These are phyloP conservation scores for Lydus trimaculatus DNA, from an alignment of 2,888 invertebrate species.

Conservation along the genomic window DNA sequence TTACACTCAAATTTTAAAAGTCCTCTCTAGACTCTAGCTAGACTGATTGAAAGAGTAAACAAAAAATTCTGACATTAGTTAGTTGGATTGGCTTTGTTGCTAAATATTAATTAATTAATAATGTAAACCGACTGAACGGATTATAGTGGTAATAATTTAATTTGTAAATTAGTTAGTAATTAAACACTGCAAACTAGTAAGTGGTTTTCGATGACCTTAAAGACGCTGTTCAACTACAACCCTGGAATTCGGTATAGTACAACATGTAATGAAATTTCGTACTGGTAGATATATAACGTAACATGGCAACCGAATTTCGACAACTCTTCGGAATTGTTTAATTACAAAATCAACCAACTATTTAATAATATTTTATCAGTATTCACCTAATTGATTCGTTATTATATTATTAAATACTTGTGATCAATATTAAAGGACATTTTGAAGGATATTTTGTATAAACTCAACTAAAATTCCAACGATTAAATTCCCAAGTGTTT, in stretches of 20 bases:
- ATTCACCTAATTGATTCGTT: background rate
- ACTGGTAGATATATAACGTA: too few relatives aligned
- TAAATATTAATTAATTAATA: slow-evolving; percentile 33
- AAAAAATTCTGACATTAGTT: background rate
- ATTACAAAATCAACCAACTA: background rate
- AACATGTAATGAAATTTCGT: slow-evolving; percentile 48
- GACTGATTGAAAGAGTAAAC: slow-evolving; percentile 2
- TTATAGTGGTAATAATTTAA: slow-evolving; percentile 39
- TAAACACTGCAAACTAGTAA: slow-evolving; percentile 34
- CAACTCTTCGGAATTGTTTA: background rate
- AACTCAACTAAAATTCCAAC: slow-evolving; percentile 9
- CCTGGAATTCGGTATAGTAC: slow-evolving; percentile 38
- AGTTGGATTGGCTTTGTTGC: background rate
- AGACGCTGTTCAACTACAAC: slow-evolving; percentile 33
- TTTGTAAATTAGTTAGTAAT: slow-evolving; percentile 43
- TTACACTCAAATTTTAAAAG: background rate
- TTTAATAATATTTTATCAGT: background rate
- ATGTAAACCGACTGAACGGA: slow-evolving; percentile 33
- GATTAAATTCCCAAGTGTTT: slow-evolving; percentile 14
- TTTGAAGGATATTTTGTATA: background rate
- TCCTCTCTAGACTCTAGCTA: background rate
- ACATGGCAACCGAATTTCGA: slow-evolving; percentile 37
- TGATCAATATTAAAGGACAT: background rate
- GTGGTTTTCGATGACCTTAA: slow-evolving; percentile 44
- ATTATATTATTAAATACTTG: background rate